Conservation (phyloP, 2,113 vertebrate species). For the Phodopus roborovskii region DNA sequence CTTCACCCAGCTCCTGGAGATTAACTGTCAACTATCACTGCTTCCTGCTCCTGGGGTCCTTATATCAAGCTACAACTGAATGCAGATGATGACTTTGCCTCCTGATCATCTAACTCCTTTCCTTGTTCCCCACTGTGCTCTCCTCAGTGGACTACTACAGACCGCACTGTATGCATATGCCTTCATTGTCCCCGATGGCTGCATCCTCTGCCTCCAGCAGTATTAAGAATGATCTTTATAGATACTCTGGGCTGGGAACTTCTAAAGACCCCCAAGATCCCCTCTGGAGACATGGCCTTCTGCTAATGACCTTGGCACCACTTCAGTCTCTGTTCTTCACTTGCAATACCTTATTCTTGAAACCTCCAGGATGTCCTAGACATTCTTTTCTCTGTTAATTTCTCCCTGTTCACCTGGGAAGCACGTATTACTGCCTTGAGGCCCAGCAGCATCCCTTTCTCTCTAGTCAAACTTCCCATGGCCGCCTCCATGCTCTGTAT, state of each 20-base stretch:
- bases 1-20: background rate
- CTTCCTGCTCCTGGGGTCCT: background rate
- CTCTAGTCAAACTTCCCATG: background rate
- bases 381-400: background rate
- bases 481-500: background rate
- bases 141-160: background rate
- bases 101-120: background rate
- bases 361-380: background rate
- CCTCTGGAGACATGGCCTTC: background rate
- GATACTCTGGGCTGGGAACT: background rate
- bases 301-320: background rate
- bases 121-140: background rate
- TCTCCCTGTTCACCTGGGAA: background rate
- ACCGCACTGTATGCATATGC: background rate
- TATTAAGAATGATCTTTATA: background rate
- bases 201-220: background rate
- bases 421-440: background rate
- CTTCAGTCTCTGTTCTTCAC: background rate
- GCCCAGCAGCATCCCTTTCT: background rate
- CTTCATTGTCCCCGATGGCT: background rate
- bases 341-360: background rate
- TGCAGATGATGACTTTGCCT: background rate
- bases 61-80: background rate
- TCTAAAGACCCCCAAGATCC: background rate
- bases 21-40: background rate